These are phyloP conservation scores for Lasioglossum leucozonium DNA, from an alignment of 2,888 invertebrate species.

Conservation along the genomic window DNA sequence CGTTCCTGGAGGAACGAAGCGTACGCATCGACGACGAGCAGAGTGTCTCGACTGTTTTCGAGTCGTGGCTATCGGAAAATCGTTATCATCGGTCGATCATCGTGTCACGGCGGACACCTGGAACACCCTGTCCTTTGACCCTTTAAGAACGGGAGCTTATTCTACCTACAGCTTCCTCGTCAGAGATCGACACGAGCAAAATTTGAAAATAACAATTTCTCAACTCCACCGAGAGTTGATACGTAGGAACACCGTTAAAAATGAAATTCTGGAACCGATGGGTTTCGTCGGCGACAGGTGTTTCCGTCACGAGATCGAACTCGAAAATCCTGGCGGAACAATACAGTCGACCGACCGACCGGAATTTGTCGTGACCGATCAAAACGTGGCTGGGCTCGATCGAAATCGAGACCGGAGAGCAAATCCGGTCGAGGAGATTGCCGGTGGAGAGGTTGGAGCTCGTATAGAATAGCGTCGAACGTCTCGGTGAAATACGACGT, in stretches of 20 bases:
- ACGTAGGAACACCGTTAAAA: too few relatives aligned
- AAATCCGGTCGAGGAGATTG: not conserved
- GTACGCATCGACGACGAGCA: slow-evolving; percentile 1
- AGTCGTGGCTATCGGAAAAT: not conserved
- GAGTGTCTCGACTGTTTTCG: too few relatives aligned
- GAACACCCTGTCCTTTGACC: not conserved
- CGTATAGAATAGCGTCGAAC: not conserved
- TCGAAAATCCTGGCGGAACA: not conserved
- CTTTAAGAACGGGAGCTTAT: too few relatives aligned
- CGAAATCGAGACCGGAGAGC: not conserved
- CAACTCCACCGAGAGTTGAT: too few relatives aligned
- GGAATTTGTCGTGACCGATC: not conserved
- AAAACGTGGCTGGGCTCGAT: not conserved
- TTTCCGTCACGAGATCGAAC: not conserved
- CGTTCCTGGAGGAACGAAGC: not conserved
- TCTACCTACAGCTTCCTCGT: too few relatives aligned
- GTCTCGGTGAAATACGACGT: slow-evolving; percentile 2
- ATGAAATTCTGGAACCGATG: too few relatives aligned
- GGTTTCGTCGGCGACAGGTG: not conserved
- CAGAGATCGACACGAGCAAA: too few relatives aligned
- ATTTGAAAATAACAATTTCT: too few relatives aligned
- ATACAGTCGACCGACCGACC: fast-evolving
- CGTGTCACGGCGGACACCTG: not conserved
- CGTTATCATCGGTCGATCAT: not conserved
- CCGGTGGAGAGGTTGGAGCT: not conserved